Evolutionary conservation across 2,797 vertebrate species (phyloP), one percentile per base, ranked within the genome.

Genomic region (Gastrophryne carolinensis): DNA sequence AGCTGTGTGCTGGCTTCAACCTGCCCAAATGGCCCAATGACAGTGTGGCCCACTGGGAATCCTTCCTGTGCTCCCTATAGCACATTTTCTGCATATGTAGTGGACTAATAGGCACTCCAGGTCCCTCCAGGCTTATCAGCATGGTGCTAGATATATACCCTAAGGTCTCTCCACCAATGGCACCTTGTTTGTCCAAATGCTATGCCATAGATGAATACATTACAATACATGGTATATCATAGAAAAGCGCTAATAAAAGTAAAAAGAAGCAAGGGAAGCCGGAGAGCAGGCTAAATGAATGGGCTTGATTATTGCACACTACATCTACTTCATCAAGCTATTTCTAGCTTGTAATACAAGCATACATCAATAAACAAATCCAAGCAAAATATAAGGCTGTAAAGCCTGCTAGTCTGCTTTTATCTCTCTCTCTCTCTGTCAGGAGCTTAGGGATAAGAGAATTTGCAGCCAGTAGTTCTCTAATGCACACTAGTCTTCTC

Each of bases 401-500:
- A 70, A 75, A 60, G 54, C 64, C 41, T 61, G 54, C 30, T 75
- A 71, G 67, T 70, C 75, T 52, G 67, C 60, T 71, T 72, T 77
- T 29, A 71, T 58, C n/a, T n/a, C n/a, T n/a, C n/a, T n/a, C n/a
- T n/a, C n/a, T 26, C 34, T 69, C 49, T 76, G 57, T 63, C 73
- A 57, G 19, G 17, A 24, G 75, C 58, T 77, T 77, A 77, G 29
- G 60, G 75, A 74, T 74, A 49, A 74, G 62, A 56, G 72, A 57
- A 64, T 71, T 71, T 65, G 67, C 52, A 37, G 66, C 49, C 50
- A 65, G 49, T 57, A 54, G 58, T 50, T 77, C 60, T 26, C 60
- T 77, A 71, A 77, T 77, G 60, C 52, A 71, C 60, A 41, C 60
- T 77, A 77, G 67, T 72, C 75, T 32, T 64, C 50, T 71, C 50